Evolutionary conservation across 2,888 invertebrate genomes (phyloP).

Genomic region (Vesta saturnalis): DNA sequence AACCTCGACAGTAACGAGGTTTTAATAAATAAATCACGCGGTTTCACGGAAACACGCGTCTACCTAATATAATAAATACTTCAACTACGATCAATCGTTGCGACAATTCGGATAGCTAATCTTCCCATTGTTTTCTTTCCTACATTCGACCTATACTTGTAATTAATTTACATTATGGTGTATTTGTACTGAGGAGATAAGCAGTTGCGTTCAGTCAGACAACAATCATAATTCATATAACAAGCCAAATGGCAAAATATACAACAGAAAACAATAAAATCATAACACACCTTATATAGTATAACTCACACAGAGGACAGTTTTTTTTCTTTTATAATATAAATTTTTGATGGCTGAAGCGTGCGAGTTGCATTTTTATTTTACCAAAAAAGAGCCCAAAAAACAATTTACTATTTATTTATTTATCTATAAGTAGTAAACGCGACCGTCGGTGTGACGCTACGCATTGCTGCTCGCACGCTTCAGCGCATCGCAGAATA

Average conservation of each 20-base stretch:
- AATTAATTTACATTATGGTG: conserved; percentile 59
- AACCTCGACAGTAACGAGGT: conserved; percentile 49
- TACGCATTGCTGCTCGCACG: too few species aligned
- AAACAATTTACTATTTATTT: conserved; percentile 37
- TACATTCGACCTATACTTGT: conserved; percentile 46
- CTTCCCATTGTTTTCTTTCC: conserved; percentile 45
- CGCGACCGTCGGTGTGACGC: too few species aligned
- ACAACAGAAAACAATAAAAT: conserved; percentile 55
- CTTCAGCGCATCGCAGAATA: conserved; percentile 32
- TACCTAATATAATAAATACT: conserved; percentile 56
- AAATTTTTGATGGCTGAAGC: conserved; percentile 32
- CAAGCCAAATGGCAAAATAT: conserved; percentile 60
- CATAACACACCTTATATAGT: conserved; percentile 56
- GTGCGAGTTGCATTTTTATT: conserved; percentile 44
- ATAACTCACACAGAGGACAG: conserved; percentile 56
- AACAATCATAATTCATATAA: conserved; percentile 61
- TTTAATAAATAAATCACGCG: conserved; percentile 55
- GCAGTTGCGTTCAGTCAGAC: conserved; percentile 61
- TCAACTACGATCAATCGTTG: conserved; percentile 58
- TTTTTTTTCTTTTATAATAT: conserved; percentile 17
- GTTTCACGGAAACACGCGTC: conserved; percentile 59
- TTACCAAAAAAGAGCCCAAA: background rate
- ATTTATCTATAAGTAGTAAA: conserved; percentile 55
- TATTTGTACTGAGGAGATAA: conserved; percentile 63
- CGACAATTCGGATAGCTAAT: conserved; percentile 54